Evolutionary conservation across 2,888 invertebrate genomes (phyloP), one percentile per base, ranked within the genome.

Genomic region (Pseudococcus longispinus): DNA sequence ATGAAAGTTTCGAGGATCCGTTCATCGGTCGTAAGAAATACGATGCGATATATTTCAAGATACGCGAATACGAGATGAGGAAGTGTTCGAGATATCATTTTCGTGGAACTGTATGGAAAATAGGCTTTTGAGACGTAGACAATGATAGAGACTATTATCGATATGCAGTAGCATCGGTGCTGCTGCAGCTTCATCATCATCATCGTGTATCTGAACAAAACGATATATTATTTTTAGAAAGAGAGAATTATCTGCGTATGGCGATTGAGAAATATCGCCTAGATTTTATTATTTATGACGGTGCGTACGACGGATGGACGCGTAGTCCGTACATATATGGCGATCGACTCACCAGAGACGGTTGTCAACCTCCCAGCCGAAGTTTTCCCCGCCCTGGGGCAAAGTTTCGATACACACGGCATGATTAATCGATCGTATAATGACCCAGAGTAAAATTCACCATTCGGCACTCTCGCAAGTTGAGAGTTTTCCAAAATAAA

Each of bases 51-150:
- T 70, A 70, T 70, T 70, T 29, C 8, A 65, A 29, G 15, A 70
- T 70, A 9, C 70, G 70, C 70, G 70, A 70, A 70, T 70, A 70
- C 60, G 11, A 60, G 29, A 70, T 29, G 70, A 70, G 70, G 29
- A 70, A 70, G 29, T 70, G 20, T 70, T 70, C 70, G 70, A 70
- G 29, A 29, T 70, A 60, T n/a, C 11, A 11, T 29, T 70, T 70
- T 70, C 70, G 70, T 70, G 70, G 70, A 70, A 70, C 18, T 65
- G 18, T 51, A 18, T 4, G 15, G 51, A 51, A 51, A 51, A 51
- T 51, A 60, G 60, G 60, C 23, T 23, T 23, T 60, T 60, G 20
- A 23, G 60, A 60, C 5, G 23, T 23, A 60, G 60, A 60, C 20
- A n/a, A 51, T 15, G n/a, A 55, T n/a, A 55, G 70, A 65, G 26